A percentile compares a stretch with the other conserved stretches of the same genome.
phyloP scores from a whole-genome alignment of 2,888 invertebrate genomes.

The Eretmocerus hayati region DNA sequence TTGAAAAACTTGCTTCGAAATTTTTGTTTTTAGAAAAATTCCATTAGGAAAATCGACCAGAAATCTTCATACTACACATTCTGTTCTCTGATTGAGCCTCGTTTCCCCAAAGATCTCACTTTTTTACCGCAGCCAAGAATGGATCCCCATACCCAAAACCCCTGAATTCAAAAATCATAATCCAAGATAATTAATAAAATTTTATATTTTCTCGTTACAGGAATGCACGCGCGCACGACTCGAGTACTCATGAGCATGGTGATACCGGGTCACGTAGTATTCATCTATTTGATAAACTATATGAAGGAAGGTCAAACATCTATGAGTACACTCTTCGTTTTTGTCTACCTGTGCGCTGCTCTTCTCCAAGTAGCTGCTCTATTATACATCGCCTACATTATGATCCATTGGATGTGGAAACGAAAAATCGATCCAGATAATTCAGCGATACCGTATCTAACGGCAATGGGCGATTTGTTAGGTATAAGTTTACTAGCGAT shows the following conservation, averaged over 20 bases:
- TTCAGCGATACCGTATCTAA: constrained; percentile 70
- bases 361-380: constrained; percentile 56
- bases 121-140: no score
- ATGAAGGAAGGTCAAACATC: constrained; percentile 62
- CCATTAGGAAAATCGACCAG: no score
- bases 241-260: constrained; percentile 67
- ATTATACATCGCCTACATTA: constrained; percentile 56
- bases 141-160: no score
- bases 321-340: constrained; percentile 60
- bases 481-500: constrained; percentile 63
- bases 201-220: no score
- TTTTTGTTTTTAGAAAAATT: no score
- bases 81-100: no score
- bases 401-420: constrained; percentile 61
- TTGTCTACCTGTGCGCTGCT: constrained; percentile 63
- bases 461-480: constrained; percentile 70
- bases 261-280: constrained; percentile 71
- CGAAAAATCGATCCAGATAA: constrained; percentile 66
- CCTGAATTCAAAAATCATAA: no score
- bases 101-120: no score
- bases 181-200: no score
- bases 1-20: no score
- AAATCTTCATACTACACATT: no score
- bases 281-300: constrained; percentile 65
- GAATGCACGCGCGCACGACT: constrained; percentile 60